Conservation (phyloP, 2,888 invertebrate genomes). For the Ferrisia virgata region DNA sequence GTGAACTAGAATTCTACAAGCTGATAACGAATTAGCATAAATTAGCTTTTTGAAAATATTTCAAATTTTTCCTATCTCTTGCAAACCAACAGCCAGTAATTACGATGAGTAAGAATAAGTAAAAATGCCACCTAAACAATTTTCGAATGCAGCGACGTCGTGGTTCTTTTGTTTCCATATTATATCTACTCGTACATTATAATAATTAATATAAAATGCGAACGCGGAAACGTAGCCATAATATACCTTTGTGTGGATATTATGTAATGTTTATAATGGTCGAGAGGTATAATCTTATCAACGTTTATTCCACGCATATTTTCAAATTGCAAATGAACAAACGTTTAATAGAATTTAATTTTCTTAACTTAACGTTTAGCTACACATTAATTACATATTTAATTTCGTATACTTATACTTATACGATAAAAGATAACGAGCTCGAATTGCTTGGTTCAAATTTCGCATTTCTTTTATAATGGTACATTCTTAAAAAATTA, state of each 20-base stretch:
- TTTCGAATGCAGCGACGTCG: no score
- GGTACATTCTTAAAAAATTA: background rate
- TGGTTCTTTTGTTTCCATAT: background rate
- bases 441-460: background rate
- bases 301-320: background rate
- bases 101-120: no score
- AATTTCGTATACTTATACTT: background rate
- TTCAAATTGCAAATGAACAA: background rate
- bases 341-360: background rate
- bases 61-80: background rate
- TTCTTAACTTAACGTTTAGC: background rate
- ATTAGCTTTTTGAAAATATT: background rate
- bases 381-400: conserved; percentile 15
- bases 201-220: no score
- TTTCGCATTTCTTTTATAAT: background rate
- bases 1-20: conserved; percentile 2
- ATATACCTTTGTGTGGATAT: background rate
- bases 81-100: background rate
- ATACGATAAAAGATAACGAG: background rate
- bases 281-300: conserved; percentile 1
- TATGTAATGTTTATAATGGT: background rate
- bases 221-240: background rate
- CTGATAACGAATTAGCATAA: background rate
- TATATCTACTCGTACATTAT: no score
- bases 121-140: no score